These are phyloP conservation scores for Scaptomyza montana DNA, from an alignment of 1,140 invertebrate genomes.

Conservation along the genomic window DNA sequence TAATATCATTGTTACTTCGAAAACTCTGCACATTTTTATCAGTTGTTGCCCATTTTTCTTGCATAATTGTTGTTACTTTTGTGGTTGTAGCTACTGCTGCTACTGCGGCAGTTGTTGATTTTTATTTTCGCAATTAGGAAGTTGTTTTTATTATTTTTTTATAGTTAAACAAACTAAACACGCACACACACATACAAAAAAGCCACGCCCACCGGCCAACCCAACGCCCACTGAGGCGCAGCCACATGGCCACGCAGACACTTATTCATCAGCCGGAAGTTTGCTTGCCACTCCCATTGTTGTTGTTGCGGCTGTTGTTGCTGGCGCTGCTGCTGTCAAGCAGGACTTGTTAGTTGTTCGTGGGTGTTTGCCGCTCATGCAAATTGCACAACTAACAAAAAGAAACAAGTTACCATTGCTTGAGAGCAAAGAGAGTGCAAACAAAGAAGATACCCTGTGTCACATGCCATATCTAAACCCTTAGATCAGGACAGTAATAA, in stretches of 20 bases:
- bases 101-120: slow-evolving; percentile 61
- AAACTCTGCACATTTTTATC: too few species aligned
- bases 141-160: slow-evolving; percentile 70
- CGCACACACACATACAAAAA: slow-evolving; percentile 45
- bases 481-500: too few species aligned
- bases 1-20: too few species aligned
- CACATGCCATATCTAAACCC: background rate
- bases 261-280: slow-evolving; percentile 79
- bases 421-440: background rate
- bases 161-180: slow-evolving; percentile 67
- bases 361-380: slow-evolving; percentile 80
- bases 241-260: slow-evolving; percentile 54
- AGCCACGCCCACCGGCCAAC: slow-evolving; percentile 40
- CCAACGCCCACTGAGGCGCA: slow-evolving; percentile 28
- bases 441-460: slow-evolving; percentile 5
- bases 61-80: slow-evolving; percentile 11
- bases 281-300: slow-evolving; percentile 62
- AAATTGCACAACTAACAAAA: slow-evolving; percentile 74
- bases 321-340: slow-evolving; percentile 24
- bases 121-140: slow-evolving; percentile 80
- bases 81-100: slow-evolving; percentile 19
- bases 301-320: slow-evolving; percentile 37
- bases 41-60: slow-evolving; percentile 26
- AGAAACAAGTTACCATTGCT: slow-evolving; percentile 2
- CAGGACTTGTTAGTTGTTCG: slow-evolving; percentile 79